Conservation (phyloP, 2,888 invertebrate genomes). For the Scaptomyza polygonia region DNA sequence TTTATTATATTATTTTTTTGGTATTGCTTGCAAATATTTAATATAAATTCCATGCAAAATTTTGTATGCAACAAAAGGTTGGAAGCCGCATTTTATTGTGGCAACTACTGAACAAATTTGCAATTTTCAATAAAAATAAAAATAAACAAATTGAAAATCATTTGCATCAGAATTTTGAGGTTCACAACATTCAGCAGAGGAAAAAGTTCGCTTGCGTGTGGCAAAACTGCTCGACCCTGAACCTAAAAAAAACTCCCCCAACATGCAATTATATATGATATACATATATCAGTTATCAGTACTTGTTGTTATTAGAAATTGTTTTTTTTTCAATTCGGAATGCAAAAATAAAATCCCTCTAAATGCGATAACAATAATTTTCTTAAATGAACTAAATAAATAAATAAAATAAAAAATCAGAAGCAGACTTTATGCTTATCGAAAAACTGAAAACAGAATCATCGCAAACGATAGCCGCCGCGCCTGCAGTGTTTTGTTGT, state of each 20-base stretch:
- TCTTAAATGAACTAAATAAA: slow-evolving; percentile 8
- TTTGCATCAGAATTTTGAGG: slow-evolving; percentile 20
- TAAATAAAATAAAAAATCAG: not conserved
- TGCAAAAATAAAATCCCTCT: slow-evolving; percentile 7
- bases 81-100: slow-evolving; percentile 4
- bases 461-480: not conserved
- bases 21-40: not conserved
- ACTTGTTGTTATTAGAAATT: not conserved
- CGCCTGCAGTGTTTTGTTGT: not conserved
- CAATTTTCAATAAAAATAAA: slow-evolving; percentile 12
- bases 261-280: slow-evolving; percentile 9
- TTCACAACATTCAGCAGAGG: no score
- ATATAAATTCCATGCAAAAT: slow-evolving; percentile 13
- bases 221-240: not conserved
- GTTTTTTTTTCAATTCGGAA: not conserved
- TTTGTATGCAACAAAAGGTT: not conserved
- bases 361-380: slow-evolving; percentile 19
- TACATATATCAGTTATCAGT: slow-evolving; percentile 9
- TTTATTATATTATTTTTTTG: not conserved
- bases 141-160: slow-evolving; percentile 13
- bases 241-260: not conserved
- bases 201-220: not conserved
- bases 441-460: slow-evolving; percentile 23
- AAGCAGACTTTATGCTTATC: slow-evolving; percentile 30
- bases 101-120: not conserved